phyloP scores from a whole-genome alignment of 1,140 invertebrate genomes.

The Mesaphorura yosii region DNA sequence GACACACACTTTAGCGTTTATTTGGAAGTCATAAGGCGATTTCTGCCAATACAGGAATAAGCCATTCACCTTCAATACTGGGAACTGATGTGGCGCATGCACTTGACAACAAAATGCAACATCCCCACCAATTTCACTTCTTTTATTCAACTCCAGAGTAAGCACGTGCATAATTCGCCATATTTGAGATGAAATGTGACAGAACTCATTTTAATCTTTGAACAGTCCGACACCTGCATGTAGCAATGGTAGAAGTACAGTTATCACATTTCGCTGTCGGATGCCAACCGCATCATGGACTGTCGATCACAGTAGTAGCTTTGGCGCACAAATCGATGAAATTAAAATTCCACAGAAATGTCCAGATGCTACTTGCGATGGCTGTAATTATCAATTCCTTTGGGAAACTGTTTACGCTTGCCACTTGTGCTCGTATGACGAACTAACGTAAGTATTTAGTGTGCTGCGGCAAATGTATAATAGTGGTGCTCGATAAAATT shows the following conservation, averaged over 20 bases:
- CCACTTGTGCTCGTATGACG: conserved; percentile 42
- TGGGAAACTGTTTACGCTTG: conserved; percentile 44
- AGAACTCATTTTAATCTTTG: conserved; percentile 23
- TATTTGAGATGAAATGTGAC: not conserved
- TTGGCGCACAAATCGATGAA: not conserved
- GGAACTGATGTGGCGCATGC: conserved; percentile 36
- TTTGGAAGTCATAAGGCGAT: not conserved
- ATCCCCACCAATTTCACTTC: conserved; percentile 37
- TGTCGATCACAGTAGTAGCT: conserved; percentile 26
- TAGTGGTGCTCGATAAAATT: not conserved
- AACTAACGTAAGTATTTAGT: conserved; percentile 35
- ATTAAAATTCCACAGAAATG: conserved; percentile 43
- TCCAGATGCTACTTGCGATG: conserved; percentile 47
- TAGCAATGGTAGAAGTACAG: conserved; percentile 42
- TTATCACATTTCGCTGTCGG: conserved; percentile 43
- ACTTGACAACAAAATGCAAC: conserved; percentile 30
- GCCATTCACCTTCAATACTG: conserved; percentile 34
- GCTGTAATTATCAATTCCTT: conserved; percentile 35
- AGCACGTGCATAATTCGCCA: conserved; percentile 25
- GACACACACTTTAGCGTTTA: not conserved
- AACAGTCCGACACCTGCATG: conserved; percentile 44
- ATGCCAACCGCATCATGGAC: conserved; percentile 34
- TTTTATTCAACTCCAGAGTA: conserved; percentile 39
- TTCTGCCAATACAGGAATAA: conserved; percentile 33
- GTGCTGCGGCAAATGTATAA: not conserved